Evolutionary conservation across 2,888 invertebrate species (phyloP), one percentile per base, ranked within the genome.

Genomic region (Antheraea assamensis): DNA sequence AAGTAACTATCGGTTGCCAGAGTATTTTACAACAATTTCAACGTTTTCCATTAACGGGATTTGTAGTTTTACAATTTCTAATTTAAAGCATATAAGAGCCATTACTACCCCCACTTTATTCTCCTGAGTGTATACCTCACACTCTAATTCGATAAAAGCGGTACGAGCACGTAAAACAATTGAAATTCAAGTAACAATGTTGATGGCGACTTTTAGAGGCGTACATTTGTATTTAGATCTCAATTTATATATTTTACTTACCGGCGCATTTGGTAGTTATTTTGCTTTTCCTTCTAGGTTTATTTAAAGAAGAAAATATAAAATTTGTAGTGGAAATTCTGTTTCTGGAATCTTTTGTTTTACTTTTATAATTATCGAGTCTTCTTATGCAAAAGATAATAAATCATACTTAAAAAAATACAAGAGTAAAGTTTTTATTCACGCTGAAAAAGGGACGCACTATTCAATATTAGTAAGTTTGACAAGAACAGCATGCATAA

Each of bases 141-240:
- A 19, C 21, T 1, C n/a, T 35, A n/a, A 68, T 68, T 68, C 35
- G 13, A 35, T 35, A 21, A 68, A 68, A 35, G 35, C 17, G 27
- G 61, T 30, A 27, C 27, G 35, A 68, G 68, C 68, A 68, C 35
- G 68, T 68, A 68, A 35, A 68, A 68, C 68, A 68, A 68, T 68
- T 68, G 68, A 68, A 68, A 61, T 61, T 61, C 35, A 24, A 68
- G 31, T 35, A 35, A 68, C 68, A 35, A 68, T 21, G 68, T 68
- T n/a, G 68, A n/a, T 35, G 35, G 31, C n/a, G 35, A 31, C 68
- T 68, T 31, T 21, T 21, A 68, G 24, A 68, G 68, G 68, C 35
- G 68, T 35, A 68, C 68, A 68, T 68, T 35, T 68, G n/a, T 21
- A 68, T 68, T 68, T 35, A 68, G 35, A 30, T 30, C 64, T 66